These are phyloP conservation scores for Loriculus beryllinus DNA, from an alignment of 2,797 vertebrate genomes.

Conservation along the genomic window DNA sequence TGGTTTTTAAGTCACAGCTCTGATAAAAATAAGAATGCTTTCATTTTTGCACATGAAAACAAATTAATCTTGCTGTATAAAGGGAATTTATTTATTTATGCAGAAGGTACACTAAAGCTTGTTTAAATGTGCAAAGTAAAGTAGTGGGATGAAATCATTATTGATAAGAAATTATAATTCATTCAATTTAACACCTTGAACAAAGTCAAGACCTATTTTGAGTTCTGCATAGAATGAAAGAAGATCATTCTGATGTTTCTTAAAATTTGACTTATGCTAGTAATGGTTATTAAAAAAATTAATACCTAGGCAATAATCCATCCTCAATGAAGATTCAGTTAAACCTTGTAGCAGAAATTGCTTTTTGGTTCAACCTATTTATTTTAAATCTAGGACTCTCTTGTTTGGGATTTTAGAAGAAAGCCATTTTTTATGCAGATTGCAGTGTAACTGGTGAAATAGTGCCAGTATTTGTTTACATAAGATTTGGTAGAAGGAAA, in stretches of 20 bases:
- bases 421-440: constrained; percentile 55
- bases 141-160: constrained; percentile 27
- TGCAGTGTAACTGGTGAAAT: constrained; percentile 42
- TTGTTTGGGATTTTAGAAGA: constrained; percentile 62
- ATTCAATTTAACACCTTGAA: background rate
- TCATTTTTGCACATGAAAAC: constrained; percentile 27
- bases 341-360: constrained; percentile 52
- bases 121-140: constrained; percentile 8
- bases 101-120: background rate
- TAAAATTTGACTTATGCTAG: constrained; percentile 47
- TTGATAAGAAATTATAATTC: constrained; percentile 28
- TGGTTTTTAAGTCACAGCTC: background rate
- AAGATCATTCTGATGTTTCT: constrained; percentile 6
- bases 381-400: constrained; percentile 43
- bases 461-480: constrained; percentile 24
- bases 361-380: constrained; percentile 50
- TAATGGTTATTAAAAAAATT: constrained; percentile 43
- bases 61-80: constrained; percentile 27
- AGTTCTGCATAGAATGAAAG: background rate
- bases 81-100: constrained; percentile 44
- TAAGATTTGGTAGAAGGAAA: constrained; percentile 35
- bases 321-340: constrained; percentile 15
- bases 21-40: constrained; percentile 44
- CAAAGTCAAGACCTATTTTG: background rate
- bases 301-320: constrained; percentile 47